phyloP scores from a whole-genome alignment of 2,113 vertebrate species.

The Coregonus clupeaformis region DNA sequence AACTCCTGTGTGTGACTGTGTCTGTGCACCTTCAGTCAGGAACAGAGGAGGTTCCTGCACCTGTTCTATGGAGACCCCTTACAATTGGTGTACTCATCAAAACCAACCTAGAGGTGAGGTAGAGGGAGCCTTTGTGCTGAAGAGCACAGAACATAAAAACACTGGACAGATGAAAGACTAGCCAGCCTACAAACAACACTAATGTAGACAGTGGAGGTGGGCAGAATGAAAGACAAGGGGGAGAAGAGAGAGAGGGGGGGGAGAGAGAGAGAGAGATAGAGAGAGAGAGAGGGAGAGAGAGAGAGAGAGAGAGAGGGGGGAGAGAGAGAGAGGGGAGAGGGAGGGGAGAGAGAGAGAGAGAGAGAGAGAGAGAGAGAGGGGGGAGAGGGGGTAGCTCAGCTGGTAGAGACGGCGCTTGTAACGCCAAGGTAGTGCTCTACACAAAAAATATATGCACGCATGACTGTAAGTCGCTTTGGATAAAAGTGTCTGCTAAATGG shows the following conservation, averaged over 20 bases:
- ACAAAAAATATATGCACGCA: no score
- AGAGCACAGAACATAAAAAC: conserved; percentile 10
- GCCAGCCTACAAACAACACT: neutral
- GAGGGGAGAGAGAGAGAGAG: no score
- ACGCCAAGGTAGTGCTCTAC: no score
- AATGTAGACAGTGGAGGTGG: conserved; percentile 3
- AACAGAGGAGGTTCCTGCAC: conserved; percentile 1
- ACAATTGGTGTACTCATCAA: conserved; percentile 8
- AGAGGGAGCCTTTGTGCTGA: neutral
- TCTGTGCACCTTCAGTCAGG: neutral
- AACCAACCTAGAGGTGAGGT: conserved; percentile 3
- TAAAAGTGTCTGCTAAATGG: no score
- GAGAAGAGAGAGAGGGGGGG: neutral
- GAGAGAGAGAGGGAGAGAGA: neutral
- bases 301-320: neutral
- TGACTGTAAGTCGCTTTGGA: no score
- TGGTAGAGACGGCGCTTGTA: no score
- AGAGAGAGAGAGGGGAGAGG: no score
- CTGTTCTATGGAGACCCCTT: conserved; percentile 1
- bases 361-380: no score
- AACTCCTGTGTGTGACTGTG: neutral
- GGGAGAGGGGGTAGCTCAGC: no score
- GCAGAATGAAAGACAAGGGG: conserved; percentile 3
- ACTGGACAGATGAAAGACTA: conserved; percentile 8
- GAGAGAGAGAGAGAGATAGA: neutral